phyloP scores from a whole-genome alignment of 2,888 invertebrate species.

The Papilio demoleus region DNA sequence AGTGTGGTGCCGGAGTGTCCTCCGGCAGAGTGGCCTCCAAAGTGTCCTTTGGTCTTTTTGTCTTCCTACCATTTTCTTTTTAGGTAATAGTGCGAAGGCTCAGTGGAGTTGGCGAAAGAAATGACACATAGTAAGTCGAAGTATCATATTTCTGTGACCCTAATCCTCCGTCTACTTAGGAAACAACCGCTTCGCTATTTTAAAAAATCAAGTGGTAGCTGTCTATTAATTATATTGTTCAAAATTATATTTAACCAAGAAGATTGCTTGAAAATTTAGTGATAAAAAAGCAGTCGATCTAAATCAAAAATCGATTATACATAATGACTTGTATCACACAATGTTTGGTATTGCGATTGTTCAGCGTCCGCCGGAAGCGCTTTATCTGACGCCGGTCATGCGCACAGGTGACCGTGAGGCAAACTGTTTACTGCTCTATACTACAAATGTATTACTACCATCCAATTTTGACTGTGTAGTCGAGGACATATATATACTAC shows the following conservation, averaged over 20 bases:
- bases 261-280: not conserved
- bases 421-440: conserved; percentile 35
- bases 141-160: no score
- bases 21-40: no score
- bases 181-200: no score
- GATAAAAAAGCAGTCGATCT: not conserved
- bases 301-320: conserved; percentile 45
- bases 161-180: no score
- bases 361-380: conserved; percentile 72
- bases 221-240: not conserved
- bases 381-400: conserved; percentile 74
- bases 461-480: not conserved
- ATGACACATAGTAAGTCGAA: no score
- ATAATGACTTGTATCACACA: conserved; percentile 55
- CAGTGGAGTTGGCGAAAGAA: no score
- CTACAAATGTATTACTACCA: conserved; percentile 31
- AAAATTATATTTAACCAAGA: not conserved
- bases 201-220: no score
- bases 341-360: conserved; percentile 58
- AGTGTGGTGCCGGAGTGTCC: no score
- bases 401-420: conserved; percentile 65
- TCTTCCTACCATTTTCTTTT: no score
- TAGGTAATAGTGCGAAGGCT: no score
- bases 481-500: not conserved
- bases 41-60: no score